A percentile compares a stretch with the other conserved stretches of the same genome.
phyloP scores from a whole-genome alignment of 2,113 vertebrate genomes.

The Amazona guildingii region DNA sequence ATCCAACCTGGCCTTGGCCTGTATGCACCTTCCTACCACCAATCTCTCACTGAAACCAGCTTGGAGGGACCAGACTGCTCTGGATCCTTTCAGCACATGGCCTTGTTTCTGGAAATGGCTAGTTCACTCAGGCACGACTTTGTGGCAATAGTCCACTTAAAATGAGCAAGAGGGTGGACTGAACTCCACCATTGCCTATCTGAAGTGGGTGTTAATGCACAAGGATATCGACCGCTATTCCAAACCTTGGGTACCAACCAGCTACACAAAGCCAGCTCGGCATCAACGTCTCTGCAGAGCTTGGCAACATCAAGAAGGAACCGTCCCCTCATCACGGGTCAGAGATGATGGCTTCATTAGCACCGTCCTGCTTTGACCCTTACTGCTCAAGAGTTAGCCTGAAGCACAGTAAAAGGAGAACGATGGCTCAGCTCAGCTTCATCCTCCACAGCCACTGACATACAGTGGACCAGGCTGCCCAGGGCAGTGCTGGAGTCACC shows the following conservation, averaged over 20 bases:
- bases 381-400: background rate
- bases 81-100: background rate
- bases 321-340: background rate
- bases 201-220: background rate
- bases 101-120: constrained; percentile 7
- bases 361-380: background rate
- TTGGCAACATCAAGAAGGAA: background rate
- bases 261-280: background rate
- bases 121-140: background rate
- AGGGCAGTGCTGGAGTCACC: background rate
- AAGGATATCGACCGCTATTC: background rate
- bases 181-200: accelerated
- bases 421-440: background rate
- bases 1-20: background rate
- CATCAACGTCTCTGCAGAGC: background rate
- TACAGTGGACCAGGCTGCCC: background rate
- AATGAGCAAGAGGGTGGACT: background rate
- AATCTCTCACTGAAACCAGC: background rate
- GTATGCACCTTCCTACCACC: background rate
- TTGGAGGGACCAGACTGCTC: constrained; percentile 22
- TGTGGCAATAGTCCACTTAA: background rate
- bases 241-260: background rate
- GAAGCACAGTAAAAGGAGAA: background rate
- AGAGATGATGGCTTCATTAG: background rate
- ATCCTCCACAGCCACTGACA: background rate